Conservation (phyloP, 2,113 vertebrate genomes). For the Lepus timidus region DNA sequence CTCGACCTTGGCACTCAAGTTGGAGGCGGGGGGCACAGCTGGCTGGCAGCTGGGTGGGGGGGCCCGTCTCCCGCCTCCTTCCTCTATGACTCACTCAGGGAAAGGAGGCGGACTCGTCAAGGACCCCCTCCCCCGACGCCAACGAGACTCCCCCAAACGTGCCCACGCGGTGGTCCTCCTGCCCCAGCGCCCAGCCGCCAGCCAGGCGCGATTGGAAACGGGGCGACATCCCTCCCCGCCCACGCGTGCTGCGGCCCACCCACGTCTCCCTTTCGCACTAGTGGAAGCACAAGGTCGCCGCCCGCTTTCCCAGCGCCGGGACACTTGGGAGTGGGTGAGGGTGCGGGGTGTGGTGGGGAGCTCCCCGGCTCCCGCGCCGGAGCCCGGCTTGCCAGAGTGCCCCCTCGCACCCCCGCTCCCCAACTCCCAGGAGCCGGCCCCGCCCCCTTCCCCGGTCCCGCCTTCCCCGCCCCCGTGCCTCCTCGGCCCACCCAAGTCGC, state of each 20-base stretch:
- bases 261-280: constrained; percentile 18
- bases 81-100: constrained; percentile 73
- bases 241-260: constrained; percentile 66
- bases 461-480: constrained; percentile 80
- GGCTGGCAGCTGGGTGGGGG: constrained; percentile 90
- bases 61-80: constrained; percentile 70
- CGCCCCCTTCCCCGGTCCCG: constrained; percentile 72
- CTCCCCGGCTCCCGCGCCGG: background rate
- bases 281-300: constrained; percentile 40
- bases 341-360: background rate
- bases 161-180: constrained; percentile 12
- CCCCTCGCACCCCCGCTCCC: constrained; percentile 62
- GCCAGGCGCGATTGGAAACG: background rate
- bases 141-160: constrained; percentile 45
- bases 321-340: constrained; percentile 21
- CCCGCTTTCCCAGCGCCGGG: constrained; percentile 55
- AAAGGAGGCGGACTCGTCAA: constrained; percentile 53
- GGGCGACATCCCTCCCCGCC: constrained; percentile 40
- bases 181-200: background rate
- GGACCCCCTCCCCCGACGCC: constrained; percentile 41
- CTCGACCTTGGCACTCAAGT: constrained; percentile 73
- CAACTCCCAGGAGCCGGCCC: constrained; percentile 46
- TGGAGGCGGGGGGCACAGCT: constrained; percentile 88
- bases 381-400: constrained; percentile 58
- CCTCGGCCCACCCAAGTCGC: constrained; percentile 80